A percentile compares a stretch with the other conserved stretches of the same genome.
These are phyloP conservation scores for Parapristionchus giblindavisi DNA, from an alignment of 2,888 invertebrate genomes.

Conservation along the genomic window DNA sequence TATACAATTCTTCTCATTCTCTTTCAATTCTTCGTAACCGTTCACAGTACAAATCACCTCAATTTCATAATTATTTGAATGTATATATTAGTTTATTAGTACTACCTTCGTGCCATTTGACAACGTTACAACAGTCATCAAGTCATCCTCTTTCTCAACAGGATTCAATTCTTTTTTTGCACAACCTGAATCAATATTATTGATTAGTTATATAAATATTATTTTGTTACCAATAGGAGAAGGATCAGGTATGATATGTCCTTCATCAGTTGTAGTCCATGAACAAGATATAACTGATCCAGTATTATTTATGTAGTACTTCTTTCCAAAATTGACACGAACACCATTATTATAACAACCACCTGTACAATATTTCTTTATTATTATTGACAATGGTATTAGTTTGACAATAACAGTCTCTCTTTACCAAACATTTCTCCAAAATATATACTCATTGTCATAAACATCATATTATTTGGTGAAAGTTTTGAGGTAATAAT, in stretches of 20 bases:
- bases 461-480: no score
- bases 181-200: slow-evolving; percentile 1
- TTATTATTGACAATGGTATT: background rate
- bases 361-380: slow-evolving; percentile 6
- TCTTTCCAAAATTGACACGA: background rate
- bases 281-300: slow-evolving; percentile 15
- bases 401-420: no score
- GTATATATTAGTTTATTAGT: background rate
- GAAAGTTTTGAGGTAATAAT: background rate
- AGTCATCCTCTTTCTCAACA: background rate
- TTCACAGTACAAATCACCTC: background rate
- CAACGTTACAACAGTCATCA: slow-evolving; percentile 5
- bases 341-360: background rate
- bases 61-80: background rate
- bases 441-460: no score
- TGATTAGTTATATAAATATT: no score
- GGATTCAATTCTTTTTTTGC: slow-evolving; percentile 2
- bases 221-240: background rate
- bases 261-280: slow-evolving; percentile 2
- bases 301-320: background rate
- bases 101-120: slow-evolving; percentile 15
- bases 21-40: background rate
- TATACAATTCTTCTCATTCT: slow-evolving; percentile 10
- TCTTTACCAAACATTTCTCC: no score
- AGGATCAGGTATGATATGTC: slow-evolving; percentile 13